Evolutionary conservation across 2,113 vertebrate species (phyloP), one percentile per base, ranked within the genome.

Genomic region (Oncorhynchus kisutch): DNA sequence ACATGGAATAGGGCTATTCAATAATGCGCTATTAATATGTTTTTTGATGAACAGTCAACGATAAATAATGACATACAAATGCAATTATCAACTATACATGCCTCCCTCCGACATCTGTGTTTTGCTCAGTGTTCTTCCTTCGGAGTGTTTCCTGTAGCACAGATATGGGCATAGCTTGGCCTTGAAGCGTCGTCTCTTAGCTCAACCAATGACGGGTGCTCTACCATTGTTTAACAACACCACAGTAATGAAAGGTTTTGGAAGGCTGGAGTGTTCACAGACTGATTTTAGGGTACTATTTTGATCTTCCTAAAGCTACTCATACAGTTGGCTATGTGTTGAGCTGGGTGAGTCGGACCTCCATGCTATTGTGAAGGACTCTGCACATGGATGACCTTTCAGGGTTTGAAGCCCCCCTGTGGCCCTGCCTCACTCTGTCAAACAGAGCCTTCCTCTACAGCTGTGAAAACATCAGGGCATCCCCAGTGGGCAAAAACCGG

Each of bases 401-500:
- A 20, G 81, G 31, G 69, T 65, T 13, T 68, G 31, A n/a, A 68
- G 31, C 4, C 8, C 34, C 57, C 24, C 71, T 9, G 3, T n/a
- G 57, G 16, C 27, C 29, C 27, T 68, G 73, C 70, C 77, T 69
- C 79, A 80, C 7, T 54, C 81, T 25, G n/a, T 69, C 81, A 81
- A 85, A 87, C 82, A 87, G 76, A 12, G 2, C 8, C 12, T 12
- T 45, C 39, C 11, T 45, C 39, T 45, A 45, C 39, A 94, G 92
- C 92, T 94, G 92, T 91, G 89, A 91, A 88, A 91, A 92, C 87
- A 91, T 81, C 87, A 84, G 68, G 54, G 80, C 85, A 11, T 45
- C 39, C 39, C 39, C 39, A 45, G 2, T 45, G 39, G 2, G 39
- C 39, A 45, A 45, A 45, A 45, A 45, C 2, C 9, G 8, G 2